Conservation (phyloP, 2,888 invertebrate species). For the Ariolimax columbianus region DNA sequence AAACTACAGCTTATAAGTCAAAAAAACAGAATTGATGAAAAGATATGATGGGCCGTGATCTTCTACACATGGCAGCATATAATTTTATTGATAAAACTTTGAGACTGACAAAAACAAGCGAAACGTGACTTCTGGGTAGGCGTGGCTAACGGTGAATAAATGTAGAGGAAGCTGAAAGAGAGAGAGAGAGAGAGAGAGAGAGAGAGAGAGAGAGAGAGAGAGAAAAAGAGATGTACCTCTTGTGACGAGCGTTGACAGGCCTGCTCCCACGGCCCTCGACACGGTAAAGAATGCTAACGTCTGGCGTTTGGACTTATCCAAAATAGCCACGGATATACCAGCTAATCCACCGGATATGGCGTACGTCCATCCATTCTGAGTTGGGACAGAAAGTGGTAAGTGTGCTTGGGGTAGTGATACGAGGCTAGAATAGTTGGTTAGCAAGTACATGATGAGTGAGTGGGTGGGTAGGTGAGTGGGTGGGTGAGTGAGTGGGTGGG, state of each 20-base stretch:
- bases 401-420: neutral
- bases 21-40: too few species aligned
- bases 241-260: conserved; percentile 63
- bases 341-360: conserved; percentile 68
- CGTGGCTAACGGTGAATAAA: neutral
- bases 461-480: too few species aligned
- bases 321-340: conserved; percentile 63
- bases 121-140: too few species aligned
- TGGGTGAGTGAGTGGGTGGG: too few species aligned
- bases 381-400: neutral
- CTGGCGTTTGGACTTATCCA: conserved; percentile 61
- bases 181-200: neutral
- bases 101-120: too few species aligned
- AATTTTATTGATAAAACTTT: too few species aligned
- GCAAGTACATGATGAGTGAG: neutral
- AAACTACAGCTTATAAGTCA: too few species aligned
- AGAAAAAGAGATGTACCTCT: conserved; percentile 51
- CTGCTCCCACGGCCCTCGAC: conserved; percentile 68
- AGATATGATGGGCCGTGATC: too few species aligned
- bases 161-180: neutral
- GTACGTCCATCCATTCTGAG: conserved; percentile 69
- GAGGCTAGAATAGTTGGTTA: neutral
- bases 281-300: conserved; percentile 66
- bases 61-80: too few species aligned
- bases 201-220: neutral